These are phyloP conservation scores for Pteropus rufus DNA, from an alignment of 2,797 vertebrate genomes.

Conservation along the genomic window DNA sequence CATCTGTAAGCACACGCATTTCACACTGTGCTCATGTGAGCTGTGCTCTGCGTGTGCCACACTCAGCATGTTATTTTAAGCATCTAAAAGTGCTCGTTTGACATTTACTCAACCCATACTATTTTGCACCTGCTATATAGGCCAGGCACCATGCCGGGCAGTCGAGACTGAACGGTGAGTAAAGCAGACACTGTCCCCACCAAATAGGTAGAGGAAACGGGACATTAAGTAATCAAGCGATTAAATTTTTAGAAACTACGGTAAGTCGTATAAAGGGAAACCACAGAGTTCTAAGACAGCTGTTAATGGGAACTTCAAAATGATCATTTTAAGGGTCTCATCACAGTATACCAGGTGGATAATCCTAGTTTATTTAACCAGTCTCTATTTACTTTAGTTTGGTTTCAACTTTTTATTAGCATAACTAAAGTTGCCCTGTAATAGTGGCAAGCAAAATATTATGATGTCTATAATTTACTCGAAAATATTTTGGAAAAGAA, in stretches of 20 bases:
- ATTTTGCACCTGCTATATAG: neutral
- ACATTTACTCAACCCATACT: neutral
- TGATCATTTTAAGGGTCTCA: neutral
- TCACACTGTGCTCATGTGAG: fast-evolving
- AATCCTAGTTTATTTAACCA: neutral
- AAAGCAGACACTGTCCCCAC: neutral
- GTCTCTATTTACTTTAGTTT: neutral
- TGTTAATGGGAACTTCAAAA: neutral
- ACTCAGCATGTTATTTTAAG: neutral
- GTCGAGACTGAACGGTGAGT: neutral
- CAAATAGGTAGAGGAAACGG: neutral
- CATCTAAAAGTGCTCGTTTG: neutral
- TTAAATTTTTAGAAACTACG: neutral
- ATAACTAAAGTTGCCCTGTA: neutral
- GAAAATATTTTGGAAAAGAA: neutral
- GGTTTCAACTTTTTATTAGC: neutral
- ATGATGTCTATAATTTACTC: neutral
- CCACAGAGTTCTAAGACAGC: neutral
- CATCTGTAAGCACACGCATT: fast-evolving
- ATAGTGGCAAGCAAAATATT: neutral
- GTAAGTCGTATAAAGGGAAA: neutral
- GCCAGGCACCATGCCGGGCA: neutral
- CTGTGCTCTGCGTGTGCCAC: neutral
- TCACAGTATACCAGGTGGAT: neutral
- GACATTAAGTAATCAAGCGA: neutral